phyloP scores from a whole-genome alignment of 2,888 invertebrate species.

The Lutraria lutraria region DNA sequence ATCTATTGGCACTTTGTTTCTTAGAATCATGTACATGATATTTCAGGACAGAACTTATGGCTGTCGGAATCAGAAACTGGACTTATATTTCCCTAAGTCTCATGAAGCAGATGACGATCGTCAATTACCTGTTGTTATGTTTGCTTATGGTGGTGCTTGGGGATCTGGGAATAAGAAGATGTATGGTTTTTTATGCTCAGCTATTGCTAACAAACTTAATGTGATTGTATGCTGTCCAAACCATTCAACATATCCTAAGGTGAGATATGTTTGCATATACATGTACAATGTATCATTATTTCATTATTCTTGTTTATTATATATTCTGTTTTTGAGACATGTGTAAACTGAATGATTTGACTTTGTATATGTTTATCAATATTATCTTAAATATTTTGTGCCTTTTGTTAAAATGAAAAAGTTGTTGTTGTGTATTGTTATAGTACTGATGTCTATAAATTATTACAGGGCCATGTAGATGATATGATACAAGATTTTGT shows the following conservation, averaged over 20 bases:
- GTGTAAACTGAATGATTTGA: background rate
- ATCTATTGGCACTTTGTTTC: no score
- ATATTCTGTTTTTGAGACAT: no score
- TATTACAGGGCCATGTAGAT: slow-evolving; percentile 84
- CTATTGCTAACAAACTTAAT: slow-evolving; percentile 79
- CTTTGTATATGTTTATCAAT: background rate
- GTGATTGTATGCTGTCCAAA: slow-evolving; percentile 84
- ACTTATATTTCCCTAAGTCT: slow-evolving; percentile 80
- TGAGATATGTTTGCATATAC: slow-evolving; percentile 53
- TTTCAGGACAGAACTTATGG: slow-evolving; percentile 83
- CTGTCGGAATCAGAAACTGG: slow-evolving; percentile 80
- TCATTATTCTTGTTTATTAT: no score
- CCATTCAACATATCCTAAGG: slow-evolving; percentile 85
- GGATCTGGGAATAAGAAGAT: slow-evolving; percentile 84
- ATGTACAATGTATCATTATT: background rate
- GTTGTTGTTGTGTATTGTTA: background rate
- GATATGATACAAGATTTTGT: slow-evolving; percentile 86
- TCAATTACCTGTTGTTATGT: slow-evolving; percentile 81
- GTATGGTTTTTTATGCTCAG: slow-evolving; percentile 83
- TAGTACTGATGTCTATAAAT: background rate
- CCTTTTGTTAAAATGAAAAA: background rate
- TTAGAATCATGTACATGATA: background rate
- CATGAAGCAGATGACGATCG: slow-evolving; percentile 36
- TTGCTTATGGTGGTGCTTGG: slow-evolving; percentile 85
- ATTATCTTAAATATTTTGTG: background rate